Conservation (phyloP, 1,140 invertebrate genomes). For the Aphelinus atriplicis region DNA sequence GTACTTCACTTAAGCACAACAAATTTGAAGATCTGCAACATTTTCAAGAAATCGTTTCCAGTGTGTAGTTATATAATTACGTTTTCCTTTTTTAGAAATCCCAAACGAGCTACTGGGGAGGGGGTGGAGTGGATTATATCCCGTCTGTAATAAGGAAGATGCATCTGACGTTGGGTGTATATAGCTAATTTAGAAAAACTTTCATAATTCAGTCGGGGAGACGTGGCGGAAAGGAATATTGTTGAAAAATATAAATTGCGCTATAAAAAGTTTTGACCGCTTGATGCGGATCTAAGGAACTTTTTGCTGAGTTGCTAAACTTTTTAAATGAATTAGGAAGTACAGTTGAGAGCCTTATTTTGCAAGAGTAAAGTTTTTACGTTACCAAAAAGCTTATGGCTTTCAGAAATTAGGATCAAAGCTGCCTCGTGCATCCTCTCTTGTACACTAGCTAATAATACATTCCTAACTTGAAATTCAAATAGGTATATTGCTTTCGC, state of each 20-base stretch:
- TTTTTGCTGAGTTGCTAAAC: constrained; percentile 14
- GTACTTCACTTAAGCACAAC: not conserved
- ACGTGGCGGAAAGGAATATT: not conserved
- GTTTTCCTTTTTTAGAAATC: no score
- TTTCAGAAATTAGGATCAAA: constrained; percentile 15
- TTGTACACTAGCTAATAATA: not conserved
- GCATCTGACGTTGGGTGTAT: not conserved
- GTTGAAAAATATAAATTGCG: constrained; percentile 16
- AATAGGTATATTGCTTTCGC: no score
- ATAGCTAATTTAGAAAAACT: no score
- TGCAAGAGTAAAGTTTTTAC: constrained; percentile 12
- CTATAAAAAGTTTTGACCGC: constrained; percentile 8
- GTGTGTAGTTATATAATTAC: not conserved
- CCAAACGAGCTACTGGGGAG: no score
- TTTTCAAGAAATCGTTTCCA: not conserved
- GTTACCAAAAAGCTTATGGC: constrained; percentile 13
- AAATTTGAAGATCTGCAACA: not conserved
- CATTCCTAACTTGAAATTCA: no score
- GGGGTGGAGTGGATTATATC: no score
- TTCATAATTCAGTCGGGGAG: no score
- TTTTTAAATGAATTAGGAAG: constrained; percentile 26
- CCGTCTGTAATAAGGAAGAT: no score
- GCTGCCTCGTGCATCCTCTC: not conserved
- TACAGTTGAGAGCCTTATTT: constrained; percentile 11
- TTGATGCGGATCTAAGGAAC: not conserved